phyloP scores from a whole-genome alignment of 1,140 invertebrate species.

The Cryptotermes secundus region DNA sequence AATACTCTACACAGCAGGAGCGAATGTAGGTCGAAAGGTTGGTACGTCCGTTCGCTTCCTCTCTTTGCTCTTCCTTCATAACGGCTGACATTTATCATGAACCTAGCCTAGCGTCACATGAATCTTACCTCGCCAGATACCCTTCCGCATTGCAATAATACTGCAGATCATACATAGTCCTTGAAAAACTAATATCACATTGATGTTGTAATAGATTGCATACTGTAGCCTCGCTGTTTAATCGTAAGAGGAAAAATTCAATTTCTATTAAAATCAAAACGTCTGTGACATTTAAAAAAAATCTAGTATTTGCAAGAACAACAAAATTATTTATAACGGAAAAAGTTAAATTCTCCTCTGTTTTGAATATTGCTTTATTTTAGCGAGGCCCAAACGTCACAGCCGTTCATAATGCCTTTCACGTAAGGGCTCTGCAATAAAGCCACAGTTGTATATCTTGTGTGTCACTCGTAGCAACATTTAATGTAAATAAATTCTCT shows the following conservation, averaged over 20 bases:
- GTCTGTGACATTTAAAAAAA: neutral
- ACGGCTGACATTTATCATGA: neutral
- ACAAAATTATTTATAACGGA: no score
- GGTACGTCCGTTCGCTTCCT: neutral
- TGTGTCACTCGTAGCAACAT: no score
- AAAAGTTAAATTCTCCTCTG: no score
- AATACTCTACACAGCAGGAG: no score
- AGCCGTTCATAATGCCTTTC: no score
- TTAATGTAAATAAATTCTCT: no score
- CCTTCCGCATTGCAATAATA: neutral
- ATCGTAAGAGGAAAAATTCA: neutral
- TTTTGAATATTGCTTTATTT: no score
- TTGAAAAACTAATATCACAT: neutral
- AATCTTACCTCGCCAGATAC: neutral
- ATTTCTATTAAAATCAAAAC: neutral
- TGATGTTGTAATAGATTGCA: neutral
- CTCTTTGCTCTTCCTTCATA: neutral
- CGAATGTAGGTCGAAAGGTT: neutral
- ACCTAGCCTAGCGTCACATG: neutral
- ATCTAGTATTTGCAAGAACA: no score
- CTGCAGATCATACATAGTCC: neutral
- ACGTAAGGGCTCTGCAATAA: no score
- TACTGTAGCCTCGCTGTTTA: neutral
- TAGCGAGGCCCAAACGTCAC: no score
- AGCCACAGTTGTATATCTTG: no score